A percentile compares a stretch with the other conserved stretches of the same genome.
phyloP scores from a whole-genome alignment of 2,888 invertebrate genomes.

The Drosophila mulleri region DNA sequence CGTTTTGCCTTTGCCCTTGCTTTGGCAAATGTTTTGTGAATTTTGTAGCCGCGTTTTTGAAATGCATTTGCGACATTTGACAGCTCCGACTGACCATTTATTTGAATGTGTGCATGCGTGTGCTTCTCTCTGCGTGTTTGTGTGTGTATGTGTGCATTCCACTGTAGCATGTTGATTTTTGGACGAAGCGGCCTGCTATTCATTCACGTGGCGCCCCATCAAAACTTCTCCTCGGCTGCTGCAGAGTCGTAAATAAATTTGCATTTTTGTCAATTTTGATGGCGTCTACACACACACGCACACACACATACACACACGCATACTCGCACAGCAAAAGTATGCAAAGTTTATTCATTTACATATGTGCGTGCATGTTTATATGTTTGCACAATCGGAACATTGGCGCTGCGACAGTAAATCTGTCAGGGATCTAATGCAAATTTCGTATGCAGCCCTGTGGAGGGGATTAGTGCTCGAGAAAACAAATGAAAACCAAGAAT shows the following conservation, averaged over 20 bases:
- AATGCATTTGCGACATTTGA: slow-evolving; percentile 76
- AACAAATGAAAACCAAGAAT: slow-evolving; percentile 18
- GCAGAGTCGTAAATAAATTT: slow-evolving; percentile 75
- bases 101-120: slow-evolving; percentile 30
- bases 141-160: slow-evolving; percentile 27
- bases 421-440: slow-evolving; percentile 26
- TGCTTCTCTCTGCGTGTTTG: too few species aligned
- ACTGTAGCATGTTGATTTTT: slow-evolving; percentile 72
- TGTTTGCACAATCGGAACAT: slow-evolving; percentile 16
- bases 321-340: slow-evolving; percentile 50
- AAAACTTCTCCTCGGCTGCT: slow-evolving; percentile 42
- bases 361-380: not conserved
- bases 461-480: not conserved
- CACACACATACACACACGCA: slow-evolving; percentile 23
- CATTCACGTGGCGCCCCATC: slow-evolving; percentile 61
- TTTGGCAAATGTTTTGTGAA: slow-evolving; percentile 66
- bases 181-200: slow-evolving; percentile 56
- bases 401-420: slow-evolving; percentile 23
- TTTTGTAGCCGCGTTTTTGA: slow-evolving; percentile 70
- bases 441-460: slow-evolving; percentile 11
- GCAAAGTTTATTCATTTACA: slow-evolving; percentile 73
- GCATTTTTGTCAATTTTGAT: slow-evolving; percentile 79
- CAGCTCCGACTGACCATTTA: slow-evolving; percentile 70
- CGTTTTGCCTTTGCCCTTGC: not conserved
- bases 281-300: slow-evolving; percentile 48